Conservation (phyloP, 1,140 invertebrate genomes). For the Holotrichia oblita region DNA sequence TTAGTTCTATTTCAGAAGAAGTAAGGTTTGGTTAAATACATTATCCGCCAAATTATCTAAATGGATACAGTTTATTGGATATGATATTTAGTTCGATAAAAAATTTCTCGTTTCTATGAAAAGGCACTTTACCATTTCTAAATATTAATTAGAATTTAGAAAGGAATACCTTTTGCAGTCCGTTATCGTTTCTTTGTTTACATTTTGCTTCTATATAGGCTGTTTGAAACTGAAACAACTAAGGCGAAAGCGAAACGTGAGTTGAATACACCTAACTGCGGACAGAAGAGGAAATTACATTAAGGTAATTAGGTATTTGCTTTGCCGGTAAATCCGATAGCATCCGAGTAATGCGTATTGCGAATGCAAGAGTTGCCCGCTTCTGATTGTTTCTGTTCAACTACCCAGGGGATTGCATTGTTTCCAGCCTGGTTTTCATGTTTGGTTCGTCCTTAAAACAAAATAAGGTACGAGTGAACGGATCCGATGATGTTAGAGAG, state of each 20-base stretch:
- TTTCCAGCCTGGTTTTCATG: conserved; percentile 8
- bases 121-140: no score
- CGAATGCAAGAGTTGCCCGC: conserved; percentile 29
- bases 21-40: no score
- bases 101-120: no score
- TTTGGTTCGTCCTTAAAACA: not conserved
- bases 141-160: not conserved
- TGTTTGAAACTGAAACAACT: not conserved
- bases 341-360: conserved; percentile 27
- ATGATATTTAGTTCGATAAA: no score
- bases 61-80: no score
- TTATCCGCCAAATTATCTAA: no score
- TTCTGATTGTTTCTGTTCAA: conserved; percentile 27
- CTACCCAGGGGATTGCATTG: conserved; percentile 29
- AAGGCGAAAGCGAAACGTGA: not conserved
- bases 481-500: not conserved
- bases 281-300: conserved; percentile 21
- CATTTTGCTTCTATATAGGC: not conserved
- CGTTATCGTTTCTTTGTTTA: not conserved
- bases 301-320: conserved; percentile 33
- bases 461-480: not conserved
- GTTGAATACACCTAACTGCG: conserved; percentile 15
- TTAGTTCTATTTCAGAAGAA: no score
- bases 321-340: conserved; percentile 19
- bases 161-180: not conserved